Conservation (phyloP, 53 echinoderm and acorn worm genomes). For the Paracentrotus lividus region DNA sequence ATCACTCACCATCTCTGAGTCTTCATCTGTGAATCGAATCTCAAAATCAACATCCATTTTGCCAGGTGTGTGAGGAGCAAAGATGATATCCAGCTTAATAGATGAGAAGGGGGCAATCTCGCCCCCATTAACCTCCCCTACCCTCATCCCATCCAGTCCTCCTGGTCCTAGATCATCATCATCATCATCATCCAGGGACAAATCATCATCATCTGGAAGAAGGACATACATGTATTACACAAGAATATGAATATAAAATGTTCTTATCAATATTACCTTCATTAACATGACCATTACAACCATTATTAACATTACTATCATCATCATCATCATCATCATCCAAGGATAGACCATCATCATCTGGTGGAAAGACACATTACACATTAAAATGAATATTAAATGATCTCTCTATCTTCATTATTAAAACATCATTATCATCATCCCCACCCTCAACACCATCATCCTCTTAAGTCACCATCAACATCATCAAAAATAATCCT, state of each 20-base stretch:
- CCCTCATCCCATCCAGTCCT: slow-evolving; percentile 92
- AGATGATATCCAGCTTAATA: slow-evolving; percentile 91
- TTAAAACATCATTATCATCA: neutral
- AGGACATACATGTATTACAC: neutral
- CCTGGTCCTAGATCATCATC: slow-evolving; percentile 64
- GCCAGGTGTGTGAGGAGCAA: slow-evolving; percentile 90
- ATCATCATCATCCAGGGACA: slow-evolving; percentile 55
- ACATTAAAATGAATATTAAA: neutral
- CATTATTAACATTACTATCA: too few relatives aligned
- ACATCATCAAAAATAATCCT: too few relatives aligned
- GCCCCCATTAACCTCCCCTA: slow-evolving; percentile 75
- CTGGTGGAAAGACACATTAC: neutral
- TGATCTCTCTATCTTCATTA: too few relatives aligned
- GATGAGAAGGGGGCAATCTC: slow-evolving; percentile 91
- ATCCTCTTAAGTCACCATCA: neutral
- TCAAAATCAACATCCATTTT: slow-evolving; percentile 98
- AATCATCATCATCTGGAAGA: slow-evolving; percentile 58
- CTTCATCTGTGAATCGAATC: slow-evolving; percentile 86
- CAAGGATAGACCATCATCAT: slow-evolving; percentile 55
- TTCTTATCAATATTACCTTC: neutral
- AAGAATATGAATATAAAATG: neutral
- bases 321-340: neutral
- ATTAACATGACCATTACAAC: too few relatives aligned
- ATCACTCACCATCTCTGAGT: slow-evolving; percentile 80
- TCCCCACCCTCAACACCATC: slow-evolving; percentile 13